phyloP scores from a whole-genome alignment of 1,140 invertebrate genomes.

The Aphis gossypii region DNA sequence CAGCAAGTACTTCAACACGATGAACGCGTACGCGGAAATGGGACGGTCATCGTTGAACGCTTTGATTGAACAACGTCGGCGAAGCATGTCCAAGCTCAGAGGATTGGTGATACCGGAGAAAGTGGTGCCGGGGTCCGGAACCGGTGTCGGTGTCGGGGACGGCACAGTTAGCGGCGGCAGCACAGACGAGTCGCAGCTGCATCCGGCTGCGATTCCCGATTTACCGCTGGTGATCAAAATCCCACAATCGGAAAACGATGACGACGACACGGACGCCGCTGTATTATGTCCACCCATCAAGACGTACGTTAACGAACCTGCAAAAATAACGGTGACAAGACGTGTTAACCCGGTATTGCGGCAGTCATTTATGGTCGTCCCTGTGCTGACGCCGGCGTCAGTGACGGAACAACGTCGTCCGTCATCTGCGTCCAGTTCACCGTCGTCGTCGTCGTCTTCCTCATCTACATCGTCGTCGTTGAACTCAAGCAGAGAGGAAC shows the following conservation, averaged over 20 bases:
- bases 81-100: constrained; percentile 81
- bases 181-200: constrained; percentile 64
- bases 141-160: constrained; percentile 60
- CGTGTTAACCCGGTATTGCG: background rate
- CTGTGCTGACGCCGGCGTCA: background rate
- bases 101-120: constrained; percentile 86
- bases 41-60: constrained; percentile 68
- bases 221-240: constrained; percentile 82
- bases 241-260: constrained; percentile 64
- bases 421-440: background rate
- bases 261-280: constrained; percentile 60
- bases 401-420: background rate
- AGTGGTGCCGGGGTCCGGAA: constrained; percentile 63
- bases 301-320: constrained; percentile 39
- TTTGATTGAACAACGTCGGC: constrained; percentile 79
- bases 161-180: constrained; percentile 63
- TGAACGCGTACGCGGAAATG: constrained; percentile 53
- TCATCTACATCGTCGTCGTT: constrained; percentile 62
- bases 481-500: constrained; percentile 62
- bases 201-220: constrained; percentile 67
- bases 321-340: background rate
- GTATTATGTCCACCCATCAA: constrained; percentile 53
- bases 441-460: constrained; percentile 58
- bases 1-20: constrained; percentile 57
- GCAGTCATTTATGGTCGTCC: background rate